Conservation (phyloP, 2,888 invertebrate species). For the Corythucha ciliata region DNA sequence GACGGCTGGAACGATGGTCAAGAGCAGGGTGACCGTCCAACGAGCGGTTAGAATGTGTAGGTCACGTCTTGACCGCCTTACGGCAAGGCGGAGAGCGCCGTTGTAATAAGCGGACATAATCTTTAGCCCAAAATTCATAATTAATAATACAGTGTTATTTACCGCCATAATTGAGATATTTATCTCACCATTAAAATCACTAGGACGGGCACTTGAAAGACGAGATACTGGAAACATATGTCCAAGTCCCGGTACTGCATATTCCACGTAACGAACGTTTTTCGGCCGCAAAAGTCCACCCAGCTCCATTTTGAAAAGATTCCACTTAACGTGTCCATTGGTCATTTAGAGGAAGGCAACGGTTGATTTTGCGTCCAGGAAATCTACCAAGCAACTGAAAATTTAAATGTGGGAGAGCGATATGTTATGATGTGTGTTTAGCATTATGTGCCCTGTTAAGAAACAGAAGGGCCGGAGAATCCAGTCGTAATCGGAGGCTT, state of each 20-base stretch:
- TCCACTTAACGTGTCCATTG: too few species aligned
- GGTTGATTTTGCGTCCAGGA: too few species aligned
- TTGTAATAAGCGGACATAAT: slow-evolving; percentile 71
- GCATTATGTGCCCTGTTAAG: too few species aligned
- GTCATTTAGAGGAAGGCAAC: too few species aligned
- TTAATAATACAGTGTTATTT: too few species aligned
- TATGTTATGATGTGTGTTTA: too few species aligned
- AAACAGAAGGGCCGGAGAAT: too few species aligned
- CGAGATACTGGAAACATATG: slow-evolving; percentile 75
- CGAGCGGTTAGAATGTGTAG: slow-evolving; percentile 55
- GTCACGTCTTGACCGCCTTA: slow-evolving; percentile 54
- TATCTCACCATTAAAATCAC: slow-evolving; percentile 62
- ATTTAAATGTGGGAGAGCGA: too few species aligned
- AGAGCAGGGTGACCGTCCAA: slow-evolving; percentile 51
- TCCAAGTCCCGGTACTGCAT: slow-evolving; percentile 63
- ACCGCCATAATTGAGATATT: too few species aligned
- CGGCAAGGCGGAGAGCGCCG: slow-evolving; percentile 56
- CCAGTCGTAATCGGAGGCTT: too few species aligned
- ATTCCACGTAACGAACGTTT: slow-evolving; percentile 61
- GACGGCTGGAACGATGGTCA: slow-evolving; percentile 53
- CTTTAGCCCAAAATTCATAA: too few species aligned
- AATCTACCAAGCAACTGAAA: too few species aligned
- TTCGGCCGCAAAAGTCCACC: slow-evolving; percentile 62
- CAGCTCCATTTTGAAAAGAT: slow-evolving; percentile 60
- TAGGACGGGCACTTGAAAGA: slow-evolving; percentile 68